Base-by-base conservation (phyloP, 2,888 invertebrate species). In the Polydrusus pterygomalis region DNA sequence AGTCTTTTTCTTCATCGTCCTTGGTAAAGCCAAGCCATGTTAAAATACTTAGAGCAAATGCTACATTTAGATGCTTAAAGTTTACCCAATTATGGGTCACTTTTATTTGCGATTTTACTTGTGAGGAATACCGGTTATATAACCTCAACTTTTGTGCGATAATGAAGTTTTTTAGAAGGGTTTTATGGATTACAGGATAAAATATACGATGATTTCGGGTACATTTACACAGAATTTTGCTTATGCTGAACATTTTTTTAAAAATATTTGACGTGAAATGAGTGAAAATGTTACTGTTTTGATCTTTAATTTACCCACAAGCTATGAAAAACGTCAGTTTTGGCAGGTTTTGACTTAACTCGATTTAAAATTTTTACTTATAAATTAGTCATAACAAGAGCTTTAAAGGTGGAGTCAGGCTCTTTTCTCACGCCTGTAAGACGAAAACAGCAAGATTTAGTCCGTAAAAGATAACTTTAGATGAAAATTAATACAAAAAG, bases 1-100 rank as follows among this genome's bases (percentile, higher is more conserved):
- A 86, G 75, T 88, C 90, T 65, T 92, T 89, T 79, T 93, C 91
- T 75, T 92, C 89, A 82, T 93, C 92, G 43, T 92, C 90, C 68
- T 92, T 90, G 60, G 87, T 84, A 77, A 91, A 90, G 11, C 92
- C 91, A 18, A 93, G 86, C 87, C 92, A 90, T 63, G 91, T 90
- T 78, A 93, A 88, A 18, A 93, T 79, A 75, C 83, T 87, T 69
- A 86, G 68, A 11, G 83, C 84, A 45, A 83, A 62, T 2, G 77
- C 70, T 25, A 81, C 38, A 51, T 38, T 74, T 11, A 49, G 43
- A 13, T 20, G 56, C 17, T 71, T 47, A 63, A 56, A 68, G 20
- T 54, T 30, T 3, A 15, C n/a, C 25, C 47, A n/a, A 25, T 64
- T 47, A 8, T 30, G 25, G 1, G n/a, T 15, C 5, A 34, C 11